A percentile compares a stretch with the other conserved stretches of the same genome.
Evolutionary conservation across 2,888 invertebrate genomes (phyloP).

Genomic region (Epistrophella euchroma): DNA sequence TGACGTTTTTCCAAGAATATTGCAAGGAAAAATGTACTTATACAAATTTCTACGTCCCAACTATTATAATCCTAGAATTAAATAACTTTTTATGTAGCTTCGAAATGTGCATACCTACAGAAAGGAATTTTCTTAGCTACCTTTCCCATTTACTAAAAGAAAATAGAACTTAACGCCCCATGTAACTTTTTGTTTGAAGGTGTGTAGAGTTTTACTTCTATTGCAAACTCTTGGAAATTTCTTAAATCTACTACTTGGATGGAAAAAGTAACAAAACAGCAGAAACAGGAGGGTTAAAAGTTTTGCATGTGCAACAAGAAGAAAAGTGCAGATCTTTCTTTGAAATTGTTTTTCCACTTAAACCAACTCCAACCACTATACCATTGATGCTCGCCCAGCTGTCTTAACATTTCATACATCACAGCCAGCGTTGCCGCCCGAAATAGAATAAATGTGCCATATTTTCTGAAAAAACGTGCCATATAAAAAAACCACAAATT

Average conservation of each 20-base stretch:
- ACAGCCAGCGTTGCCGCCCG: too few relatives aligned
- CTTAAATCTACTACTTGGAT: background rate
- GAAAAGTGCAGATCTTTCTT: background rate
- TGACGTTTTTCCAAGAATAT: background rate
- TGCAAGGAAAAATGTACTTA: too few relatives aligned
- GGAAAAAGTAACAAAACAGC: conserved; percentile 5
- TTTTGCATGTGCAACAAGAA: conserved; percentile 16
- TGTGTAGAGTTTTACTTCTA: too few relatives aligned
- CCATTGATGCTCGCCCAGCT: background rate
- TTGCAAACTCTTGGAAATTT: conserved; percentile 5
- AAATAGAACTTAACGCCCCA: background rate
- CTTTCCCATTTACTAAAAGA: background rate
- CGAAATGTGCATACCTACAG: background rate
- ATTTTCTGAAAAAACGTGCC: too few relatives aligned
- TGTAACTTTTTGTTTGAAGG: background rate
- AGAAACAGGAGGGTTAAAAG: background rate
- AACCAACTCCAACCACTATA: background rate
- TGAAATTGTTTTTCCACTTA: conserved; percentile 25
- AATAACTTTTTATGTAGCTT: background rate
- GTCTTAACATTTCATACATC: conserved; percentile 8
- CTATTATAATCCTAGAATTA: background rate
- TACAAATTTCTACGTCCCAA: background rate
- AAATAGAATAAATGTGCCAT: too few relatives aligned
- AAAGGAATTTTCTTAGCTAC: background rate
- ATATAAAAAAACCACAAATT: too few relatives aligned